Evolutionary conservation across 2,113 vertebrate species (phyloP), one percentile per base, ranked within the genome.

Genomic region (Campylomormyrus numenius): DNA sequence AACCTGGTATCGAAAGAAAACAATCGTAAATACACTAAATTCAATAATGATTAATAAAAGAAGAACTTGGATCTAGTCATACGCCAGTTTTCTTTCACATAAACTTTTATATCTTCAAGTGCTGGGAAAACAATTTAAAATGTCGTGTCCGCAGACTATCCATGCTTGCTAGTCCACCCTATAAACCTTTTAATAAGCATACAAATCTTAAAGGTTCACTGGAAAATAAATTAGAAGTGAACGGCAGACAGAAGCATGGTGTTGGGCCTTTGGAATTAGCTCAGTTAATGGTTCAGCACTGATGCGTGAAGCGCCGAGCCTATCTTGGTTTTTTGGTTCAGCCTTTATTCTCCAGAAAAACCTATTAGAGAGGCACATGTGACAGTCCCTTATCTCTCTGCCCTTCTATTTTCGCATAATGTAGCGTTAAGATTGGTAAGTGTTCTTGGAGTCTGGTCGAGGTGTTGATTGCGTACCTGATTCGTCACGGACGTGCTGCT

Each of bases 261-360:
- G 10, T 42, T 56, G 10, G 50, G 48, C n/a, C 6, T n/a, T 19
- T 53, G 85, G 15, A 87, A 87, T 87, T 87, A 87, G 49, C 56
- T 87, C 27, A 35, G 50, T 53, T 87, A 87, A 87, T 87, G 85
- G 50, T 39, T 53, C 31, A 52, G 85, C 85, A 87, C 50, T 87
- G 85, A 42, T 15, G 85, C 85, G 50, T 87, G 85, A 87, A 87
- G 85, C 9, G 7, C 17, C 85, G 15, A 6, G 49, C 85, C 85
- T 53, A 53, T 87, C 27, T 31, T 13, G 31, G 50, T 48, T 87
- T 13, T 74, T 48, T 87, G 85, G 15, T 87, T 35, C 24, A 49
- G 50, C 49, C 85, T 87, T 87, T 50, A 27, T 87, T 87, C 85
- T 53, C 85, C 10, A 85, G 21, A 52, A 87, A 87, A 87, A 87